phyloP scores from a whole-genome alignment of 30 jellyfish, hydroid and myxozoan species.

The Nemopilema nomurai region DNA sequence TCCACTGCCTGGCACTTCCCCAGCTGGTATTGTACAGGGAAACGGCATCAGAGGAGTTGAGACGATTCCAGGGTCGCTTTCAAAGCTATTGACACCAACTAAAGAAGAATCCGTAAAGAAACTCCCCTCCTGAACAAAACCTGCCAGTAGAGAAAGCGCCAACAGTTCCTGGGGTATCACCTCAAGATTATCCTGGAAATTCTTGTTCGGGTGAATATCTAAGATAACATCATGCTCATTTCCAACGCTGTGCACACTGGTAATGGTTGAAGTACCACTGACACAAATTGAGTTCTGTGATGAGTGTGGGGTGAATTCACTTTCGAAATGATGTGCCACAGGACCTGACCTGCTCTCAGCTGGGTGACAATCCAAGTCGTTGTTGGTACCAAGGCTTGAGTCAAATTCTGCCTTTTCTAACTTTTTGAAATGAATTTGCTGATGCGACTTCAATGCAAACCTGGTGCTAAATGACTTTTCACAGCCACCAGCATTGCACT shows the following conservation, averaged over 20 bases:
- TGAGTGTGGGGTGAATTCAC: conserved; percentile 58
- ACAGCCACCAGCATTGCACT: conserved; percentile 77
- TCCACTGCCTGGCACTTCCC: background rate
- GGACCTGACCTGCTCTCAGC: conserved; percentile 11
- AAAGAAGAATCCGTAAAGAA: conserved; percentile 46
- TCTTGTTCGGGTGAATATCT: conserved; percentile 52
- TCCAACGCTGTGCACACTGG: conserved; percentile 74
- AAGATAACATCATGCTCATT: conserved; percentile 67
- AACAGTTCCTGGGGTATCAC: conserved; percentile 65
- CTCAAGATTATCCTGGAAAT: conserved; percentile 38
- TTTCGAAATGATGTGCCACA: conserved; percentile 47
- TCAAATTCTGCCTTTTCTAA: conserved; percentile 44
- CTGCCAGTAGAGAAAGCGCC: conserved; percentile 61
- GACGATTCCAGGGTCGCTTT: conserved; percentile 1
- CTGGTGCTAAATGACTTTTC: conserved; percentile 80
- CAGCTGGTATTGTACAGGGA: background rate
- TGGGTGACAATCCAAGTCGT: background rate
- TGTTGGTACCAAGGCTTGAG: background rate
- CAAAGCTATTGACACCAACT: conserved; percentile 1
- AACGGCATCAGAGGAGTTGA: background rate
- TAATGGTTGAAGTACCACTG: conserved; percentile 65
- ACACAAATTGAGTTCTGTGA: conserved; percentile 46
- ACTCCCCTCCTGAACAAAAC: conserved; percentile 73
- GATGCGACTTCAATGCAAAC: conserved; percentile 61
- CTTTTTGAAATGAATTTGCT: conserved; percentile 53